Base-by-base conservation (phyloP, 2,888 invertebrate species). In the Tenthredo livida region DNA sequence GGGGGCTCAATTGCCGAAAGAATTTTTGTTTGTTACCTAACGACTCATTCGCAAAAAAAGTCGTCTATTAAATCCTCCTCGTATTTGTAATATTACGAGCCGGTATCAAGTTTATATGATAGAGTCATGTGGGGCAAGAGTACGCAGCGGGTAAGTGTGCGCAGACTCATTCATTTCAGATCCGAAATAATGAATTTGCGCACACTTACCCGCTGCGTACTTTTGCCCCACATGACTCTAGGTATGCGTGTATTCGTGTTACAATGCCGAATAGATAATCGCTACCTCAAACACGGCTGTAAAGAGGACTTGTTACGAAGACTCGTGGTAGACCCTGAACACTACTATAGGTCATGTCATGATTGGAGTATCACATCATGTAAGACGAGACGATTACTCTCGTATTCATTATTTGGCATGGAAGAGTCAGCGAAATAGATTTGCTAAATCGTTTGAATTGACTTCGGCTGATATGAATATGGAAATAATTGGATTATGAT, bases 321-420 rank as follows among this genome's bases (percentile, higher is more conserved):
- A 10, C 9, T 25, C 61, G 61, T 10, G 7, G 21, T 61, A 58
- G 58, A 10, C 7, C 25, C 61, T 61, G 25, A 21, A 10, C n/a
- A 61, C 61, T 61, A 25, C 61, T 61, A 25, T 12, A 61, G 61
- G 25, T 61, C 61, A 61, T 12, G 25, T 61, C 9, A 25, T 61
- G 61, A 25, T 61, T 12, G 25, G 6, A 1, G 5, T 61, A 61
- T 61, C 61, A 61, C 2, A 5, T 25, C 25, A 12, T 25, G 61
- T 61, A 61, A 61, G 21, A 61, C 61, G 61, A 61, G 21, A 61
- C 61, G 61, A 61, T 25, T 61, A 61, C 25, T 61, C 61, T 61
- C 61, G 25, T 61, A 61, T 61, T 61, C 61, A 61, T 61, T 4
- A 21, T 10, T 25, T 9, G 61, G 61, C 12, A 61, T 10, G 2